A percentile compares a stretch with the other conserved stretches of the same genome.
phyloP scores from a whole-genome alignment of 2,113 vertebrate species.

The Elephantulus edwardii region DNA sequence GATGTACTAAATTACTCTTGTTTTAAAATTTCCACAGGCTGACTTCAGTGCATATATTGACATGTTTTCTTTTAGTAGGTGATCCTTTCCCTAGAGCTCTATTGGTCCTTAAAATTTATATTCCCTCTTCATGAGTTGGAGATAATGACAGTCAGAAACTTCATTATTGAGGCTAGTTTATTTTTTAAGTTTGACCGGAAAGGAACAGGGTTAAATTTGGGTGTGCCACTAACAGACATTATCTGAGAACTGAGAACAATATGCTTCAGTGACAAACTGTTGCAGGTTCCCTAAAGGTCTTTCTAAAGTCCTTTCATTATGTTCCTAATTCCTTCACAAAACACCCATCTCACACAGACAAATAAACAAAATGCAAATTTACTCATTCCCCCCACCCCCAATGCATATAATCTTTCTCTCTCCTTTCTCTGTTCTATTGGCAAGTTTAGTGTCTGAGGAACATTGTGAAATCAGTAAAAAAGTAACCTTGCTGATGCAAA shows the following conservation, averaged over 20 bases:
- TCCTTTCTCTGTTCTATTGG: slow-evolving; percentile 59
- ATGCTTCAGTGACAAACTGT: neutral
- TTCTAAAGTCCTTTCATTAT: neutral
- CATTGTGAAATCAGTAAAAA: slow-evolving; percentile 67
- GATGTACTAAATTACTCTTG: neutral
- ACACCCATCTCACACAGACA: neutral
- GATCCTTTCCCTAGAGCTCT: neutral
- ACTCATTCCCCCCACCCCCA: slow-evolving; percentile 1
- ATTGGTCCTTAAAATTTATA: slow-evolving; percentile 17
- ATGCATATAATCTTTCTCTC: slow-evolving; percentile 29
- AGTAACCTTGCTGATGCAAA: slow-evolving; percentile 43
- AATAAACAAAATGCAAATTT: neutral
- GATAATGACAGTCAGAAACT: neutral
- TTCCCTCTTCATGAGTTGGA: neutral
- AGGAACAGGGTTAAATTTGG: slow-evolving; percentile 22
- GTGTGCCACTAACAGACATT: neutral
- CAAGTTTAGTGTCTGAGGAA: slow-evolving; percentile 63
- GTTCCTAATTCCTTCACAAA: slow-evolving; percentile 10
- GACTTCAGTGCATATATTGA: neutral
- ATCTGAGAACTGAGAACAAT: neutral
- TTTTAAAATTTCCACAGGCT: slow-evolving; percentile 5
- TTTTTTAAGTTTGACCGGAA: slow-evolving; percentile 28
- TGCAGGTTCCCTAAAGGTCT: slow-evolving; percentile 3
- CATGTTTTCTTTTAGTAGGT: neutral
- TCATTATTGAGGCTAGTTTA: neutral